Conservation (phyloP, 2,797 vertebrate species). For the Sebastolobus alascanus region DNA sequence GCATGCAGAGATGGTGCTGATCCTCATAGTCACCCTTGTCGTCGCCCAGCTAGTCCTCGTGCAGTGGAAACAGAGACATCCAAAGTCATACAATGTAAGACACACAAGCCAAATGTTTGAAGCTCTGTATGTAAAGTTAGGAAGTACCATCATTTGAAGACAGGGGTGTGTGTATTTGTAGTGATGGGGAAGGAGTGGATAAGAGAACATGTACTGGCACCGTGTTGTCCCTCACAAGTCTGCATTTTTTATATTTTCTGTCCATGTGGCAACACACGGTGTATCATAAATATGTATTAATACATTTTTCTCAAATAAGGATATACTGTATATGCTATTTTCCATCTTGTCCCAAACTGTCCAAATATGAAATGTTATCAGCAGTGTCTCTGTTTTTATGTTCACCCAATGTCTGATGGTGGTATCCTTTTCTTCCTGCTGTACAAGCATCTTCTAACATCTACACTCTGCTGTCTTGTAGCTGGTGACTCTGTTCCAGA, state of each 20-base stretch:
- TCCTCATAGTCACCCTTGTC: conserved; percentile 96
- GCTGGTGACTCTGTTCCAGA: conserved; percentile 99
- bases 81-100: conserved; percentile 98
- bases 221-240: not conserved
- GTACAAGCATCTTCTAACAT: conserved; percentile 16
- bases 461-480: conserved; percentile 69
- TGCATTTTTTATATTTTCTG: not conserved
- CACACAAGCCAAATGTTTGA: not conserved
- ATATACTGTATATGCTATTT: not conserved
- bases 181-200: not conserved
- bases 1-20: conserved; percentile 99
- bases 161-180: not conserved
- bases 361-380: not conserved
- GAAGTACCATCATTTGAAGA: not conserved
- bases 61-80: conserved; percentile 98
- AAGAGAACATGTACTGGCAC: not conserved
- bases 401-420: not conserved
- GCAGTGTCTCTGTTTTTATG: not conserved
- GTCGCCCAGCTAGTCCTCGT: conserved; percentile 96
- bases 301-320: not conserved
- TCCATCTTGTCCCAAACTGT: not conserved
- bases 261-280: not conserved
- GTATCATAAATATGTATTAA: not conserved
- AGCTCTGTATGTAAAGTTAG: not conserved
- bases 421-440: not conserved